These are phyloP conservation scores for Callionymus lyra DNA, from an alignment of 2,113 vertebrate species.

Conservation along the genomic window DNA sequence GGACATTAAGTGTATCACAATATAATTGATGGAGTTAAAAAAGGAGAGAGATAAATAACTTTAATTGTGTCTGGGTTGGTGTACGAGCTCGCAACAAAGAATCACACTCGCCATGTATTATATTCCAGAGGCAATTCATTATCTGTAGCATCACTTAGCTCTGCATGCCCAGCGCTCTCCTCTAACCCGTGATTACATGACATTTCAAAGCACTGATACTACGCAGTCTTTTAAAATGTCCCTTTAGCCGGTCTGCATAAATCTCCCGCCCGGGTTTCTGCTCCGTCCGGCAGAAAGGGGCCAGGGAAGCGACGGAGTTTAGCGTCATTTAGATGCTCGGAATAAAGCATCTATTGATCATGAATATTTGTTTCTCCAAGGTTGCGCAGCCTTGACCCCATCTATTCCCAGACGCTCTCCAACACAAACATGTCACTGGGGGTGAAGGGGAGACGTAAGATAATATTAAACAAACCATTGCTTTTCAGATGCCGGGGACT, in stretches of 20 bases:
- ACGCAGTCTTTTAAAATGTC: slow-evolving; percentile 58
- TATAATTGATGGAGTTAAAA: slow-evolving; percentile 76
- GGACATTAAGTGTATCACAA: slow-evolving; percentile 77
- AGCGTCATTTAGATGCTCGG: slow-evolving; percentile 62
- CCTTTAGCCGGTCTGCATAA: slow-evolving; percentile 55
- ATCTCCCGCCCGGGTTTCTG: slow-evolving; percentile 46
- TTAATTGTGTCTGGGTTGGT: slow-evolving; percentile 68
- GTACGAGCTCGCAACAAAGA: slow-evolving; percentile 59
- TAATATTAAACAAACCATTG: no score
- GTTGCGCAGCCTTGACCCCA: slow-evolving; percentile 59
- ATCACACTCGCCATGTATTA: slow-evolving; percentile 57
- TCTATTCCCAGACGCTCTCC: slow-evolving; percentile 53
- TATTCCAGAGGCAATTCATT: slow-evolving; percentile 65
- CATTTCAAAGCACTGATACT: slow-evolving; percentile 59
- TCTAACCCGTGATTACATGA: slow-evolving; percentile 63
- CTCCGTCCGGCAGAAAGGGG: slow-evolving; percentile 16
- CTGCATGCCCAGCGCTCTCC: slow-evolving; percentile 41
- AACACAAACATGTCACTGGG: slow-evolving; percentile 52
- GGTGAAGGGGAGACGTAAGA: slow-evolving; percentile 47
- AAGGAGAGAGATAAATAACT: slow-evolving; percentile 75
- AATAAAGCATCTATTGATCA: slow-evolving; percentile 70
- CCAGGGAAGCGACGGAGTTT: slow-evolving; percentile 30
- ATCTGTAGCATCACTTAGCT: slow-evolving; percentile 59
- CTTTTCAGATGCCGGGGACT: no score
- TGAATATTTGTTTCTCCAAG: slow-evolving; percentile 72